phyloP scores from a whole-genome alignment of 2,888 invertebrate species.

The Oegoconia quadripuncta region DNA sequence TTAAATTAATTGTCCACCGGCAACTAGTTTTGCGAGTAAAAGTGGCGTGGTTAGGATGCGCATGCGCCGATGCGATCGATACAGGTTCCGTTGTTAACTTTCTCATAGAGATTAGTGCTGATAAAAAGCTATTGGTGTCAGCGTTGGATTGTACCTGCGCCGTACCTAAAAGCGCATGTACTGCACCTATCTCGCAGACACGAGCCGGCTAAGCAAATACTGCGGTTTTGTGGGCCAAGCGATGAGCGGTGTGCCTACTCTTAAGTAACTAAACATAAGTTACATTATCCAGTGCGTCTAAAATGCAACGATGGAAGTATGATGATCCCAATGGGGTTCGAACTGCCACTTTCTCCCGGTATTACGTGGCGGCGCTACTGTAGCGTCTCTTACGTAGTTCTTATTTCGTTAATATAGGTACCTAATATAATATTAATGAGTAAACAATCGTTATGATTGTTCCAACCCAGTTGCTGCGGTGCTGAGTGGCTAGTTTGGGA shows the following conservation, averaged over 20 bases:
- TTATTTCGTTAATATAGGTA: too few relatives aligned
- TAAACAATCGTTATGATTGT: too few relatives aligned
- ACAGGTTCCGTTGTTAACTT: slow-evolving; percentile 59
- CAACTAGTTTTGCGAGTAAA: slow-evolving; percentile 12
- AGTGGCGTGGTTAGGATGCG: slow-evolving; percentile 11
- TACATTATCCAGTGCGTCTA: too few relatives aligned
- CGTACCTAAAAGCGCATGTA: slow-evolving; percentile 75
- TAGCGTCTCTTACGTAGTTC: too few relatives aligned
- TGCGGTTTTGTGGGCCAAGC: slow-evolving; percentile 15
- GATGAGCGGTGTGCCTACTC: neutral
- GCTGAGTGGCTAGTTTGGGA: too few relatives aligned
- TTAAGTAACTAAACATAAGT: too few relatives aligned
- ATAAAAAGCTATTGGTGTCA: slow-evolving; percentile 77
- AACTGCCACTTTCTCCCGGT: too few relatives aligned
- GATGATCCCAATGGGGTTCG: too few relatives aligned
- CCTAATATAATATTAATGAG: too few relatives aligned
- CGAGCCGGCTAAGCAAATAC: slow-evolving; percentile 72
- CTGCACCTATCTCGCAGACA: slow-evolving; percentile 69
- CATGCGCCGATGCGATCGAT: slow-evolving; percentile 22
- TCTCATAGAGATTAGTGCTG: slow-evolving; percentile 71
- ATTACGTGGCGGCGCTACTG: too few relatives aligned
- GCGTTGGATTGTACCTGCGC: slow-evolving; percentile 63
- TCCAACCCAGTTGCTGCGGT: too few relatives aligned
- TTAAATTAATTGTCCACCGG: neutral
- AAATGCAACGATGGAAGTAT: too few relatives aligned